phyloP scores from a whole-genome alignment of 2,888 invertebrate genomes.

The Meganola albula region DNA sequence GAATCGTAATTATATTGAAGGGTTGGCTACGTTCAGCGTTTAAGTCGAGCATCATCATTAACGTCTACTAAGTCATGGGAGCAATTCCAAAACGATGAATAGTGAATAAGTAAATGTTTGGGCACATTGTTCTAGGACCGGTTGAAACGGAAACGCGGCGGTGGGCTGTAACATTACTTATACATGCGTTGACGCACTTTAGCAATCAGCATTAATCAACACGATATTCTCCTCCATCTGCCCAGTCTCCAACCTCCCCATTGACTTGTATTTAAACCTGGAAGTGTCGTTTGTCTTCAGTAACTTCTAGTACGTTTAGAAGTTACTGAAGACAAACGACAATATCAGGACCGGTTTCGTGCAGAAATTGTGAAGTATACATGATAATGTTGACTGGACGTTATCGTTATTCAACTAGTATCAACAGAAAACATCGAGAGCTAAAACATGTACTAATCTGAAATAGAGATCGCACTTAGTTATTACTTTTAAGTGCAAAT shows the following conservation, averaged over 20 bases:
- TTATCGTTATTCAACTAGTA: slow-evolving; percentile 1
- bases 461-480: not conserved
- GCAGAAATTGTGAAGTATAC: slow-evolving; percentile 14
- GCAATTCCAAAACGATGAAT: slow-evolving; percentile 45
- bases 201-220: slow-evolving; percentile 77
- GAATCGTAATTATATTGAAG: slow-evolving; percentile 28
- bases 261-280: slow-evolving; percentile 61
- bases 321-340: no score
- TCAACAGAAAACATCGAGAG: not conserved
- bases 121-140: slow-evolving; percentile 72
- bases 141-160: slow-evolving; percentile 66
- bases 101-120: slow-evolving; percentile 63
- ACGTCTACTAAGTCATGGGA: slow-evolving; percentile 40
- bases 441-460: not conserved
- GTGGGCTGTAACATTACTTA: slow-evolving; percentile 70
- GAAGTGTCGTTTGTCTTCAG: slow-evolving; percentile 22
- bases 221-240: slow-evolving; percentile 63
- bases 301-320: slow-evolving; percentile 13
- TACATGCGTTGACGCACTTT: slow-evolving; percentile 72
- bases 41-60: slow-evolving; percentile 21
- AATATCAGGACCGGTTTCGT: slow-evolving; percentile 19
- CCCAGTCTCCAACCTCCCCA: slow-evolving; percentile 48
- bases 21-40: slow-evolving; percentile 6
- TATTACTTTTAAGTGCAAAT: not conserved
- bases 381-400: slow-evolving; percentile 12